These are phyloP conservation scores for Gymnothorax reevesii DNA, from an alignment of 2,797 vertebrate species.

Conservation along the genomic window DNA sequence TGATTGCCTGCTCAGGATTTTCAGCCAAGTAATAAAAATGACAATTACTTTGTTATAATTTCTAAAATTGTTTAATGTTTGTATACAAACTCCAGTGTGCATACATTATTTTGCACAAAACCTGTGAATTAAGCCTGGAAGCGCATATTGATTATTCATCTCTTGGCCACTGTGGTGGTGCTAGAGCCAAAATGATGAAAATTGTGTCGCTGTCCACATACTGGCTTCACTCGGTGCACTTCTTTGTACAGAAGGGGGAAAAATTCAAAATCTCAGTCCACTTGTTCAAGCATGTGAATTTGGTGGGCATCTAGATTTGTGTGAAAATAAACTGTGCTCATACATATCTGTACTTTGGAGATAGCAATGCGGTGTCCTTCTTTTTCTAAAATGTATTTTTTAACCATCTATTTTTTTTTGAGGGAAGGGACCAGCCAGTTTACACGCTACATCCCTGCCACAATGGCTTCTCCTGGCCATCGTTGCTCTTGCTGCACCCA, in stretches of 20 bases:
- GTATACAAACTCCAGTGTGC: too few relatives aligned
- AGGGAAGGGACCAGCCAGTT: not conserved
- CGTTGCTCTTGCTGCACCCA: slow-evolving; percentile 47
- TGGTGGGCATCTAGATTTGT: not conserved
- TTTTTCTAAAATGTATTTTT: not conserved
- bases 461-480: slow-evolving; percentile 39
- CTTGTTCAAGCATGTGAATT: not conserved
- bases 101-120: too few relatives aligned
- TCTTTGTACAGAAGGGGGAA: not conserved
- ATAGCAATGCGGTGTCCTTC: not conserved
- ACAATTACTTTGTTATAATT: too few relatives aligned
- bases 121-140: too few relatives aligned
- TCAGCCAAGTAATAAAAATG: too few relatives aligned
- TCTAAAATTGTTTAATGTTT: too few relatives aligned
- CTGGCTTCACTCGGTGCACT: not conserved
- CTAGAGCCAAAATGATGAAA: too few relatives aligned
- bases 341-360: not conserved
- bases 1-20: too few relatives aligned
- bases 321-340: not conserved
- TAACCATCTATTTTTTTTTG: not conserved
- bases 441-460: not conserved
- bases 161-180: not conserved
- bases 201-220: too few relatives aligned
- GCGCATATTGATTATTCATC: not conserved
- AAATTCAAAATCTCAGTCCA: not conserved